Evolutionary conservation across 2,888 invertebrate genomes (phyloP), one percentile per base, ranked within the genome.

Genomic region (Drosophila merina): DNA sequence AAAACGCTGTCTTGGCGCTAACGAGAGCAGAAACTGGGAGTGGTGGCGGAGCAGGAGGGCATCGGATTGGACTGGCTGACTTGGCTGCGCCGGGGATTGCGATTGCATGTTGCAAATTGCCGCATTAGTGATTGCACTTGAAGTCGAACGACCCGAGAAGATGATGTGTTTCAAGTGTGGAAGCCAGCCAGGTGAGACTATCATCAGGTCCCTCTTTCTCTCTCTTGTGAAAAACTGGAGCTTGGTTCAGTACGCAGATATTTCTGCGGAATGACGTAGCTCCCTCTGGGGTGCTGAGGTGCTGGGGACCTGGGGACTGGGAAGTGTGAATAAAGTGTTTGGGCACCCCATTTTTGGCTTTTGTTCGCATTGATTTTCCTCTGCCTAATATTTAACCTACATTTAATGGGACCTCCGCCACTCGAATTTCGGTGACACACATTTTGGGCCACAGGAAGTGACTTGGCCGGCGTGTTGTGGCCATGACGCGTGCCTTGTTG

Each of bases 81-180:
- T 45, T 63, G 63, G 12, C 25, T 66, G 42, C 42, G 14, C 38
- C 47, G 45, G 42, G 64, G 50, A 58, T n/a, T 36, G 36, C 36
- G 50, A 67, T 82, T 85, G 87, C 82, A 82, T 82, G 82, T 82
- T 72, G 82, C 68, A 78, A 85, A 71, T 81, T 73, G 76, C 74
- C 76, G 79, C 69, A 70, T 68, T 72, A 69, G 68, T 72, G 74
- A 74, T 57, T 87, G 79, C 87, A 81, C 72, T 72, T 62, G 62
- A 77, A 54, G 60, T 62, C 60, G 57, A 75, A 77, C 57, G 59
- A 62, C 57, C 70, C 47, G 55, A 67, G 72, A 62, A 36, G 50
- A 25, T 33, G 31, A 25, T 33, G 20, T 8, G 25, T 10, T 44
- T 10, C 40, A 42, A 42, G 50, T 54, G 50, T 66, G 54, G 52